These are phyloP conservation scores for Drosophila setifemur DNA, from an alignment of 1,140 invertebrate species.

Conservation along the genomic window DNA sequence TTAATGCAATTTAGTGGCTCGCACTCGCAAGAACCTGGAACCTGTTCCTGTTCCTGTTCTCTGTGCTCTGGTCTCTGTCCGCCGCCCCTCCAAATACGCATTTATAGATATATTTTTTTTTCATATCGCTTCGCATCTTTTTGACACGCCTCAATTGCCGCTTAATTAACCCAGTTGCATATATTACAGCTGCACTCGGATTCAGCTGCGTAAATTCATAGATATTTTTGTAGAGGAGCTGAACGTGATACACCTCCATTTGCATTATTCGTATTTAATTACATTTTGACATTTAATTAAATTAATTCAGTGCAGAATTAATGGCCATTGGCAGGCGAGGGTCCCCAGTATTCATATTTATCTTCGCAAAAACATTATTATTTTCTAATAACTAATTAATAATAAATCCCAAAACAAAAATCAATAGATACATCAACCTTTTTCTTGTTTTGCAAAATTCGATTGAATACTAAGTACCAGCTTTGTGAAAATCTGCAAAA, in stretches of 20 bases:
- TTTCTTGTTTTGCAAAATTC: too few species aligned
- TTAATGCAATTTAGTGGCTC: conserved; percentile 61
- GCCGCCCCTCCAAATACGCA: neutral
- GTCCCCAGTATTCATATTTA: neutral
- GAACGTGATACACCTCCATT: conserved; percentile 58
- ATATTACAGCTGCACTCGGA: conserved; percentile 67
- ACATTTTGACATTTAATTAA: conserved; percentile 76
- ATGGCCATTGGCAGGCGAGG: conserved; percentile 56
- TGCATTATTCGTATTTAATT: conserved; percentile 70
- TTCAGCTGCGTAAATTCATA: conserved; percentile 1
- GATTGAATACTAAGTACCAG: too few species aligned
- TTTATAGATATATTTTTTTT: neutral
- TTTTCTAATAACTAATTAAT: too few species aligned
- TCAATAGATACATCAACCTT: too few species aligned
- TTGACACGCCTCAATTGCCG: conserved; percentile 66
- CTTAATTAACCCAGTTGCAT: conserved; percentile 78
- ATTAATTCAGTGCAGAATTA: conserved; percentile 69
- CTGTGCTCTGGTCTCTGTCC: neutral
- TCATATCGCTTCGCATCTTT: conserved; percentile 1
- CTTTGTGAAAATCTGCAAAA: too few species aligned
- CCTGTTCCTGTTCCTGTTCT: too few species aligned
- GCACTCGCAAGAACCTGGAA: conserved; percentile 26
- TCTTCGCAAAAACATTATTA: too few species aligned
- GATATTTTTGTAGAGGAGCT: neutral
- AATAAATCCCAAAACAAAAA: too few species aligned